Evolutionary conservation across 1,140 invertebrate genomes (phyloP).

Genomic region (Diplogasteroides magnus): DNA sequence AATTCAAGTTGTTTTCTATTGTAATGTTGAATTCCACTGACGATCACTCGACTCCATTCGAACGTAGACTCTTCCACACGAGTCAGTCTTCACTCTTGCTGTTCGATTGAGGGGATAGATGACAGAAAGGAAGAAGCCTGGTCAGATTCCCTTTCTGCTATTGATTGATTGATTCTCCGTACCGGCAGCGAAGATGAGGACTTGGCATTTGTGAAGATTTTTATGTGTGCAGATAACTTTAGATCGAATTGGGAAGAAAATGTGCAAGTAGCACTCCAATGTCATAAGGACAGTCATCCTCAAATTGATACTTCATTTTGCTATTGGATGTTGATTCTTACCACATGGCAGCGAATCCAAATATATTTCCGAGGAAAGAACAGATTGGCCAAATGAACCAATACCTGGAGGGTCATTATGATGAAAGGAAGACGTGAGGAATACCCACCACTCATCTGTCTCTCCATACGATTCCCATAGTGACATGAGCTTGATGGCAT

Average conservation of each 20-base stretch:
- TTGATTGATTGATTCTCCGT: background rate
- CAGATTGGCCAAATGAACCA: too few species aligned
- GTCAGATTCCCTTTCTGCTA: background rate
- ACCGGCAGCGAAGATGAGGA: background rate
- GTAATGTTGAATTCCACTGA: too few species aligned
- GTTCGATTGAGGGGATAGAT: slow-evolving; percentile 49
- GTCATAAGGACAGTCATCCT: slow-evolving; percentile 51
- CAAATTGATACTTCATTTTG: slow-evolving; percentile 5
- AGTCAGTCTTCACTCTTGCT: slow-evolving; percentile 19
- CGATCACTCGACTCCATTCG: too few species aligned
- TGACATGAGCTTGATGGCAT: slow-evolving; percentile 39
- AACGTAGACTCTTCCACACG: slow-evolving; percentile 31
- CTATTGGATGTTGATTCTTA: background rate
- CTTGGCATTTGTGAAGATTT: slow-evolving; percentile 22
- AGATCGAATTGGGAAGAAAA: slow-evolving; percentile 42
- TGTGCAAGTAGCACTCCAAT: slow-evolving; percentile 44
- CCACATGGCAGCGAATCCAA: slow-evolving; percentile 50
- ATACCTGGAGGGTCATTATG: too few species aligned
- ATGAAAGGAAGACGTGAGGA: too few species aligned
- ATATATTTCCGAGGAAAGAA: slow-evolving; percentile 42
- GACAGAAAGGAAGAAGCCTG: slow-evolving; percentile 33
- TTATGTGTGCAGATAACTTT: slow-evolving; percentile 45
- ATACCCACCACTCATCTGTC: too few species aligned
- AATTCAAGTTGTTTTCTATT: too few species aligned
- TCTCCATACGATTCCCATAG: slow-evolving; percentile 32